Evolutionary conservation across 1,140 invertebrate species (phyloP).

Genomic region (Leptoteleia sp.): DNA sequence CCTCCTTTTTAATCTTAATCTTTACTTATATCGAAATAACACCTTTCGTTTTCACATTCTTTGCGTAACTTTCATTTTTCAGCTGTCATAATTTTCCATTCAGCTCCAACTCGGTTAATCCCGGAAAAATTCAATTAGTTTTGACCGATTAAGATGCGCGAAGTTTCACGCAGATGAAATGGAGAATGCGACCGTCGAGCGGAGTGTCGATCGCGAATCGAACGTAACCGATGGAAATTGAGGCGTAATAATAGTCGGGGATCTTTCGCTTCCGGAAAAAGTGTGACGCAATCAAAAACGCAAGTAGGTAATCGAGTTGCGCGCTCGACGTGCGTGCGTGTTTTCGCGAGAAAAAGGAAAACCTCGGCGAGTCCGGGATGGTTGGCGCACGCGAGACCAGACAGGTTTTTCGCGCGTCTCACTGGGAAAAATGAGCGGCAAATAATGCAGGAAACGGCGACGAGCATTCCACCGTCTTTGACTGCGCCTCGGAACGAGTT

Average conservation of each 20-base stretch:
- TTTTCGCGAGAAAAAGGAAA: slow-evolving; percentile 53
- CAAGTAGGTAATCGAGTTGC: slow-evolving; percentile 59
- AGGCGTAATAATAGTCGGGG: background rate
- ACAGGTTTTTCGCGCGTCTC: slow-evolving; percentile 51
- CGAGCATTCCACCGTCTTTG: slow-evolving; percentile 21
- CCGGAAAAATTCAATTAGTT: too few species aligned
- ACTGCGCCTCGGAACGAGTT: slow-evolving; percentile 19
- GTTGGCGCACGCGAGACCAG: slow-evolving; percentile 39
- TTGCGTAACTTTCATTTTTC: slow-evolving; percentile 11
- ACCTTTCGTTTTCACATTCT: background rate
- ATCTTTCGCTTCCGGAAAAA: slow-evolving; percentile 49
- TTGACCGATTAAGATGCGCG: too few species aligned
- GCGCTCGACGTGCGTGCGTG: slow-evolving; percentile 28
- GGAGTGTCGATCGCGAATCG: background rate
- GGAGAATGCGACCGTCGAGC: too few species aligned
- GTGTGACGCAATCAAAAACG: slow-evolving; percentile 51
- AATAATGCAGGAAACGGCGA: slow-evolving; percentile 42
- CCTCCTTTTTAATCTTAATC: background rate
- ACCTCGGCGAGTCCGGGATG: slow-evolving; percentile 13
- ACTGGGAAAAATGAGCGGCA: slow-evolving; percentile 28
- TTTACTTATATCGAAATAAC: too few species aligned
- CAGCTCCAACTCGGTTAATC: too few species aligned
- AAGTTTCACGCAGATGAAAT: too few species aligned
- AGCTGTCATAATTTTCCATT: background rate
- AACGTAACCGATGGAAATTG: slow-evolving; percentile 13